Base-by-base conservation (phyloP, 2,797 vertebrate species). In the Lutra lutra region DNA sequence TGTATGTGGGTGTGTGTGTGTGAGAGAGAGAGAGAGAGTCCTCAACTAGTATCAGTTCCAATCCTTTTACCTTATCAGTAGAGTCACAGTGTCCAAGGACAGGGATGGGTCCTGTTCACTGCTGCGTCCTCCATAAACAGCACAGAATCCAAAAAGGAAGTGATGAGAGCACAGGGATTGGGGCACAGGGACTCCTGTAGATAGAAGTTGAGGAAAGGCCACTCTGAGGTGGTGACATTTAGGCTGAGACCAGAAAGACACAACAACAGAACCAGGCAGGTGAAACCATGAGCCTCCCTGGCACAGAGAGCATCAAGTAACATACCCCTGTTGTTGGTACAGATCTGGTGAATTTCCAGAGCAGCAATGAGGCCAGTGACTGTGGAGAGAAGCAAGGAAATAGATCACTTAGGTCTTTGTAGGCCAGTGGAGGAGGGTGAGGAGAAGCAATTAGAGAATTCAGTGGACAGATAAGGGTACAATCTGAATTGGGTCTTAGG, bases 191-290 rank as follows among this genome's bases (percentile, higher is more conserved):
- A 17, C 32, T 89, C 40, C 79, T 38, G 62, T 14, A 62, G 6
- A 51, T 0, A 94, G 54, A 18, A 23, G 14, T n/a, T 79, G 70
- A 35, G 48, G 73, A n/a, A 86, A 27, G 18, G 25, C 23, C 40
- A n/a, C 73, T 68, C 2, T 25, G 23, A 23, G 7, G 4, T 17
- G 29, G 40, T 64, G 25, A 51, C 35, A 14, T 58, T 72, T 66
- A 14, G 35, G n/a, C 48, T 27, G 68, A 82, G 58, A 60, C 51
- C 38, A 89, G 73, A 95, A 94, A 75, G 80, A 75, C 25, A 60
- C 35, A 43, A 66, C 9, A 25, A 3, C 2, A 3, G 32, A 86
- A 27, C 46, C 38, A 29, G 10, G 54, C 40, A n/a, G 12, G 40
- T 48, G 14, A 68, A 32, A 9, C 40, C 29, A 20, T 20, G 35